Conservation (phyloP, 1,140 invertebrate genomes). For the Magallana gigas region DNA sequence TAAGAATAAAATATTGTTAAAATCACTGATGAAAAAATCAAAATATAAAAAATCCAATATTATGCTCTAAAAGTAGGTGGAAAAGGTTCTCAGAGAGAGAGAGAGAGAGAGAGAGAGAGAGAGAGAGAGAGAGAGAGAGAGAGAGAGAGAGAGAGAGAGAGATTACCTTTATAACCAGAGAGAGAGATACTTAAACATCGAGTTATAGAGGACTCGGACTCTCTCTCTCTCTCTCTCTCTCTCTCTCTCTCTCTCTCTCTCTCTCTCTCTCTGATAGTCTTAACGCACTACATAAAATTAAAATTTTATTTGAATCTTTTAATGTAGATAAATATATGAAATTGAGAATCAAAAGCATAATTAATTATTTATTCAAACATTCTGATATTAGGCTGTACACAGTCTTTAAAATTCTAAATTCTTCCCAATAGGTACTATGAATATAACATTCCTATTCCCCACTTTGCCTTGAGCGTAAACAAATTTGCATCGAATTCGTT, state of each 20-base stretch:
- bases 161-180: no score
- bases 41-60: neutral
- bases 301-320: neutral
- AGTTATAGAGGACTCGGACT: neutral
- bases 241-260: neutral
- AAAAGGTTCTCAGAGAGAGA: neutral
- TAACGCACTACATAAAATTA: neutral
- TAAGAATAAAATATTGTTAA: neutral
- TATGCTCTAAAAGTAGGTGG: neutral
- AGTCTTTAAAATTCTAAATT: neutral
- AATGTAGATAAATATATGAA: neutral
- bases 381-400: neutral
- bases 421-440: neutral
- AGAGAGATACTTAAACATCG: neutral
- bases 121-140: no score
- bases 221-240: no score
- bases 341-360: neutral
- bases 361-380: neutral
- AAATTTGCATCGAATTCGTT: slow-evolving; percentile 1
- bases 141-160: no score
- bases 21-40: neutral
- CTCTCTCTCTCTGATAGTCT: neutral
- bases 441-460: neutral
- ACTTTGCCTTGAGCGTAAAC: neutral
- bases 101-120: no score